Conservation (phyloP, 2,888 invertebrate species). For the Epistrophe eligans region DNA sequence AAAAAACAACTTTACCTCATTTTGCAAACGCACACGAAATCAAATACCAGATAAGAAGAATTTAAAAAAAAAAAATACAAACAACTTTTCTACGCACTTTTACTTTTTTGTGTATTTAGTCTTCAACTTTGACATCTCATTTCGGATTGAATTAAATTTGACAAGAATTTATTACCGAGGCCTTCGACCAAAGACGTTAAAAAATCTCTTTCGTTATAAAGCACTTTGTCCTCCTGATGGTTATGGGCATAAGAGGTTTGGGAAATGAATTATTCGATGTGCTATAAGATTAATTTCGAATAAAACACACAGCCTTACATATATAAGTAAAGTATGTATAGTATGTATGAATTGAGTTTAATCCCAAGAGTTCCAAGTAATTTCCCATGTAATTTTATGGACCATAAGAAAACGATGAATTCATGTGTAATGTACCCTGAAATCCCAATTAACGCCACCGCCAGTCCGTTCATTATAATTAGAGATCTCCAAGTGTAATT, state of each 20-base stretch:
- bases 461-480: slow-evolving; percentile 63
- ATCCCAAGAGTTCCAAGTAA: slow-evolving; percentile 33
- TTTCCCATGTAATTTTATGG: slow-evolving; percentile 62
- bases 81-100: slow-evolving; percentile 2
- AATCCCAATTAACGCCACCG: slow-evolving; percentile 66
- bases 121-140: slow-evolving; percentile 37
- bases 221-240: slow-evolving; percentile 1
- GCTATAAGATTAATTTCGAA: slow-evolving; percentile 18
- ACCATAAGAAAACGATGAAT: slow-evolving; percentile 58
- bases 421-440: slow-evolving; percentile 56
- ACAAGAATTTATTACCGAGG: slow-evolving; percentile 21
- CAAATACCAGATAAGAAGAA: slow-evolving; percentile 20
- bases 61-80: background rate
- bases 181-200: slow-evolving; percentile 9
- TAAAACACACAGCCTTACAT: slow-evolving; percentile 19
- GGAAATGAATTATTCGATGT: slow-evolving; percentile 16
- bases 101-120: background rate
- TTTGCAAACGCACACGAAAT: background rate
- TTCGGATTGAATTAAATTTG: slow-evolving; percentile 34
- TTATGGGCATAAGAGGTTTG: background rate
- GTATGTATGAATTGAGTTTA: background rate
- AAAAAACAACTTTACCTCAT: background rate
- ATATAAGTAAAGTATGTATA: background rate
- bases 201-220: slow-evolving; percentile 24
- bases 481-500: slow-evolving; percentile 57